Base-by-base conservation (phyloP, 1,140 invertebrate genomes). In the Aphelenchoides besseyi region DNA sequence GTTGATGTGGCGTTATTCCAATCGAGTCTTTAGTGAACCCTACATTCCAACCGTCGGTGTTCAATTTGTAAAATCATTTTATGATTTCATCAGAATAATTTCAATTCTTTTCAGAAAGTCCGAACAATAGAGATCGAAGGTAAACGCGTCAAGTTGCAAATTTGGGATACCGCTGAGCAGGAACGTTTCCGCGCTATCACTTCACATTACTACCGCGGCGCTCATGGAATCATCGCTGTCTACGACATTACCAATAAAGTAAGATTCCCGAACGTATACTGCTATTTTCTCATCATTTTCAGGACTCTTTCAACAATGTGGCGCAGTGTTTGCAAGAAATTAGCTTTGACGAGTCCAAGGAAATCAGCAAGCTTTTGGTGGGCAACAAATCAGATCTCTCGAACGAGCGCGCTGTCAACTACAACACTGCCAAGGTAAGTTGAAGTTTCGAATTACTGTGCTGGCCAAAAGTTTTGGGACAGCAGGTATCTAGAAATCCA, bases 1-100 rank as follows among this genome's bases (percentile, higher is more conserved):
- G 88, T 89, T 99, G 67, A 87, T 99, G 66, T 88, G 98, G 68
- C 89, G 96, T 88, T 99, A 98, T 89, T 95, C 96, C 67, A 94
- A 99, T 90, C 96, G 98, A 86, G 98, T 95, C 75, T 99, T 98
- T 87, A 98, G 95, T 86, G 96, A 98, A 87, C 97, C 94, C 86
- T 99, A 98, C 88, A 99, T 99, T 86, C 98, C 95, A 87, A 99
- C 97, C 75, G 99, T 99, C 88, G 97, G 97, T 82, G 97, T 99
- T 76, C 96, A 99, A 87, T 98, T 98, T 89, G 92, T 93, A 89
- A 91, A 91, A 91, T 79, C 73, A n/a, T n/a, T n/a, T n/a, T n/a
- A n/a, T n/a, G n/a, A n/a, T 55, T 41, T 32, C 23, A 18, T 26
- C 64, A 52, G 37, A 41, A 68, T 9, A 74, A 37, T 48, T 72